Percentiles rank a stretch among this genome's conserved stretches.
Conservation (phyloP, 2,113 vertebrate species). For the Meleagris gallopavo region DNA sequence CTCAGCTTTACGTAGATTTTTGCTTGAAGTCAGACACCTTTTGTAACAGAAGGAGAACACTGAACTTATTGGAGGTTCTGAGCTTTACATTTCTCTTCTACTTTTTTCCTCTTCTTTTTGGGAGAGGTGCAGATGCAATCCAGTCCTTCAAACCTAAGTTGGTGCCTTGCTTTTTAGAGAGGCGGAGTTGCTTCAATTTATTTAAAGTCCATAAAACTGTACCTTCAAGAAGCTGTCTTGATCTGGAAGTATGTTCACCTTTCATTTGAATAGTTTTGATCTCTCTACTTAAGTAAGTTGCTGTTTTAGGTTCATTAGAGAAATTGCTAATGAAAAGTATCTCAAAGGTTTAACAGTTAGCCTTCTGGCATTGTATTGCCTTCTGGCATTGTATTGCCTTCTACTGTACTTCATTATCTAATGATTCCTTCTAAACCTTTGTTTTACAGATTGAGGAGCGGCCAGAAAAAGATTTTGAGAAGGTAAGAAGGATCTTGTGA, state of each 20-base stretch:
- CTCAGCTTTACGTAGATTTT: background rate
- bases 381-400: background rate
- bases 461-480: constrained; percentile 84
- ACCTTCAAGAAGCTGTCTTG: background rate
- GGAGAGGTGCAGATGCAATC: background rate
- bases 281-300: background rate
- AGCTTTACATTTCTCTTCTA: background rate
- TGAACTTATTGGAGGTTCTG: background rate
- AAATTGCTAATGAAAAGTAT: background rate
- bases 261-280: background rate
- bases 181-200: background rate
- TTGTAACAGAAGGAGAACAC: background rate
- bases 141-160: background rate
- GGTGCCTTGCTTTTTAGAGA: background rate
- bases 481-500: constrained; percentile 69
- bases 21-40: background rate
- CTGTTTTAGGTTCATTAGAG: background rate
- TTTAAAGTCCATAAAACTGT: background rate
- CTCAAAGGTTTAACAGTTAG: background rate
- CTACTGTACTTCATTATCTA: background rate
- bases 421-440: background rate
- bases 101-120: background rate
- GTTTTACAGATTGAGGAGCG: constrained; percentile 80
- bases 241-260: background rate
- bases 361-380: background rate